A percentile compares a stretch with the other conserved stretches of the same genome.
Evolutionary conservation across 2,888 invertebrate species (phyloP).

Genomic region (Autographa gamma): DNA sequence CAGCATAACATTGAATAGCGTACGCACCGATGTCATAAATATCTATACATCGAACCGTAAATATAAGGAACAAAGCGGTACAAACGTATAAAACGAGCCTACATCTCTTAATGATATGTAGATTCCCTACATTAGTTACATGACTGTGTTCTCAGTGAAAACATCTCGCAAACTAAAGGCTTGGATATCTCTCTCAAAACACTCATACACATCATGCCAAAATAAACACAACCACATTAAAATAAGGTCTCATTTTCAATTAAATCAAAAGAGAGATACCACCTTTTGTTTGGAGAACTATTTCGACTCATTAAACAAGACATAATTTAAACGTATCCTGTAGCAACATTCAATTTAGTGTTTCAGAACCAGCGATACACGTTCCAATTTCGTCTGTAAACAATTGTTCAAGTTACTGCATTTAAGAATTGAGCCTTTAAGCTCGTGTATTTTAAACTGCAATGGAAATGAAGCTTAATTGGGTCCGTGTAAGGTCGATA

Average conservation of each 20-base stretch:
- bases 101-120: conserved; percentile 89
- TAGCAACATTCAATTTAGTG: conserved; percentile 66
- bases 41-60: conserved; percentile 81
- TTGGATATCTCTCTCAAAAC: conserved; percentile 50
- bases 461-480: conserved; percentile 62
- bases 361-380: conserved; percentile 60
- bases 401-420: conserved; percentile 60
- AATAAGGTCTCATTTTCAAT: conserved; percentile 47
- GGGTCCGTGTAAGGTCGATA: conserved; percentile 60
- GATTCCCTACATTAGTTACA: conserved; percentile 88
- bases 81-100: conserved; percentile 85
- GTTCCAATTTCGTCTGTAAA: conserved; percentile 63
- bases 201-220: conserved; percentile 53
- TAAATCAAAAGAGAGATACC: conserved; percentile 41
- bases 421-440: conserved; percentile 62
- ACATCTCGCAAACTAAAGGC: conserved; percentile 81
- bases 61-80: conserved; percentile 87
- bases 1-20: conserved; percentile 69
- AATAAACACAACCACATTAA: conserved; percentile 34
- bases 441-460: conserved; percentile 72
- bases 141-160: conserved; percentile 87
- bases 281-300: conserved; percentile 57
- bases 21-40: conserved; percentile 84
- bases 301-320: conserved; percentile 88
- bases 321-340: conserved; percentile 83